Evolutionary conservation across 2,113 vertebrate genomes (phyloP).

Genomic region (Pica pica): DNA sequence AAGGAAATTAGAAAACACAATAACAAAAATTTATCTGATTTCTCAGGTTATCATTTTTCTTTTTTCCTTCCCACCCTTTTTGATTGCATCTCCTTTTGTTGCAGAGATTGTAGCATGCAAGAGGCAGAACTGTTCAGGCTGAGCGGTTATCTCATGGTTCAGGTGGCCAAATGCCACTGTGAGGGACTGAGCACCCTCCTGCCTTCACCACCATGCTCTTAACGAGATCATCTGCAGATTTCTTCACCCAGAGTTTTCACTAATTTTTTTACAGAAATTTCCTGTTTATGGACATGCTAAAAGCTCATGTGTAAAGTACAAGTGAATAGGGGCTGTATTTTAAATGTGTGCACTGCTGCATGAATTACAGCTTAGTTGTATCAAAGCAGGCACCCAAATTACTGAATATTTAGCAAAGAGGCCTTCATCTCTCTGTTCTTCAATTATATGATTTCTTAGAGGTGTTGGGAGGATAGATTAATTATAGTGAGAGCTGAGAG

Average conservation of each 20-base stretch:
- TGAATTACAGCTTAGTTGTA: background rate
- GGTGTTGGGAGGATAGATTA: conserved; percentile 40
- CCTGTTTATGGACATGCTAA: background rate
- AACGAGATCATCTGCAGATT: background rate
- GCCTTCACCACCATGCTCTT: background rate
- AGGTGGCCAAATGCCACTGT: background rate
- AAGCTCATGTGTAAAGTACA: background rate
- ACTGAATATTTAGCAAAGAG: background rate
- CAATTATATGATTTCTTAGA: conserved; percentile 44
- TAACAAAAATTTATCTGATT: background rate
- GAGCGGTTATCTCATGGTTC: background rate
- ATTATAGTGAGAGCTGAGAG: conserved; percentile 32
- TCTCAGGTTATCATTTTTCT: background rate
- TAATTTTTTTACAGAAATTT: background rate
- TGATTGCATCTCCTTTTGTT: background rate
- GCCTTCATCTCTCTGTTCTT: conserved; percentile 16
- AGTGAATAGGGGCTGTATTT: background rate
- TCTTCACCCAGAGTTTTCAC: background rate
- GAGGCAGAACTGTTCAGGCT: background rate
- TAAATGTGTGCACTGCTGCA: background rate
- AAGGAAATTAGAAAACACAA: background rate
- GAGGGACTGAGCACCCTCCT: background rate
- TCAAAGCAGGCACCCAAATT: background rate
- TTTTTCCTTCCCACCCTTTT: background rate
- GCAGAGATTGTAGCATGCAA: background rate